Base-by-base conservation (phyloP, 2,797 vertebrate species). In the Salmo trutta region DNA sequence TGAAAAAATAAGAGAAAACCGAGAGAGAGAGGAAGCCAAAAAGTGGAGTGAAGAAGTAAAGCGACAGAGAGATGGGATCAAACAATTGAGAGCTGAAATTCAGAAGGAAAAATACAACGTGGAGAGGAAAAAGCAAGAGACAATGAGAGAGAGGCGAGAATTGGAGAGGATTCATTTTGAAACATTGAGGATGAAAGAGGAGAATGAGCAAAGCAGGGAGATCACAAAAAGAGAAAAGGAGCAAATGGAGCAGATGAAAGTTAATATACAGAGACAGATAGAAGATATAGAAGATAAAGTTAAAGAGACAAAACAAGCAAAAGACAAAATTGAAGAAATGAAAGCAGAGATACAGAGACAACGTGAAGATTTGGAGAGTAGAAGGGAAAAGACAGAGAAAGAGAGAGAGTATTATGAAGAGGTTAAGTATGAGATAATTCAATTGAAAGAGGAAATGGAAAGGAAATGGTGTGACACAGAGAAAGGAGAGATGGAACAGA, bases 391-490 rank as follows among this genome's bases (percentile, higher is more conserved):
- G 24, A 29, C 14, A 15, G 74, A 71, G 73, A 77, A 68, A 74
- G 81, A 83, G 70, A 83, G 56, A 0, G 70, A 79, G 36, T 75
- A 83, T 15, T 79, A 79, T 16, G 70, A 85, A 71, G 71, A 76
- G 29, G 77, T 85, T 6, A 81, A 76, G 79, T 62, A 14, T 53
- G 81, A 85, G 72, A 81, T 85, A 2, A 33, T 81, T 59, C 80
- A 51, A 3, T 65, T 85, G 12, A 85, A 85, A 56, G 77, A 81
- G 41, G 81, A 83, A 74, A 85, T 83, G 77, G 81, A 85, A 47
- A 79, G 70, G 15, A 81, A 74, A 69, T 85, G 79, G 79, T 47
- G 21, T 53, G 81, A 85, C 68, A 79, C 79, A 4, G 79, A 85
- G 31, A 78, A 71, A 75, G 79, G 82, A 70, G 82, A 87, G 52